phyloP scores from a whole-genome alignment of 1,140 invertebrate species.

The Holcopasites calliopsidis region DNA sequence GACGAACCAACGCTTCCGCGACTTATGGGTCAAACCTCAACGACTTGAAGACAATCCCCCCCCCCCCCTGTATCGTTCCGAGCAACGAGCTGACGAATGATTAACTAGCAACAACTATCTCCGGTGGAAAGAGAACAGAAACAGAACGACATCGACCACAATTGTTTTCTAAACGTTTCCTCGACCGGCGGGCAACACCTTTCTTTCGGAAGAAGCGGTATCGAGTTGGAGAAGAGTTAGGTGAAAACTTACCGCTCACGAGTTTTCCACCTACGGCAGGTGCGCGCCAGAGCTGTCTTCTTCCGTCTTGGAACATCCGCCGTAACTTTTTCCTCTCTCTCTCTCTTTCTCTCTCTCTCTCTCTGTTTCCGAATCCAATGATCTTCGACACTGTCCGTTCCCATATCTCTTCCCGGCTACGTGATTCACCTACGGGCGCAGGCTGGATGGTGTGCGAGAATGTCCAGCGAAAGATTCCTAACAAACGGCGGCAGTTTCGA shows the following conservation, averaged over 20 bases:
- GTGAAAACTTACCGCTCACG: conserved; percentile 41
- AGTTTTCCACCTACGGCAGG: conserved; percentile 26
- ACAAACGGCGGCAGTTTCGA: conserved; percentile 4
- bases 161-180: conserved; percentile 52
- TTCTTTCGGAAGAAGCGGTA: conserved; percentile 13
- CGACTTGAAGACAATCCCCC: conserved; percentile 11
- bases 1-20: neutral
- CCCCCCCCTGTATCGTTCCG: conserved; percentile 1
- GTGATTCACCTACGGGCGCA: conserved; percentile 9
- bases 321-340: conserved; percentile 9
- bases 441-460: no score
- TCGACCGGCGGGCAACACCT: conserved; percentile 1
- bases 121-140: no score
- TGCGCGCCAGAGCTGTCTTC: conserved; percentile 24
- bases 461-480: neutral
- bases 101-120: no score
- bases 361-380: conserved; percentile 9
- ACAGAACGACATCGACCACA: no score
- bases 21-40: neutral
- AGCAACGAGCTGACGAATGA: neutral
- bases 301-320: conserved; percentile 40
- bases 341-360: neutral
- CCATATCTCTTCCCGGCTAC: conserved; percentile 32
- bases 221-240: conserved; percentile 45
- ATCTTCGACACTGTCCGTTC: conserved; percentile 48